Conservation (phyloP, 1,140 invertebrate genomes). For the Bombus ignitus region DNA sequence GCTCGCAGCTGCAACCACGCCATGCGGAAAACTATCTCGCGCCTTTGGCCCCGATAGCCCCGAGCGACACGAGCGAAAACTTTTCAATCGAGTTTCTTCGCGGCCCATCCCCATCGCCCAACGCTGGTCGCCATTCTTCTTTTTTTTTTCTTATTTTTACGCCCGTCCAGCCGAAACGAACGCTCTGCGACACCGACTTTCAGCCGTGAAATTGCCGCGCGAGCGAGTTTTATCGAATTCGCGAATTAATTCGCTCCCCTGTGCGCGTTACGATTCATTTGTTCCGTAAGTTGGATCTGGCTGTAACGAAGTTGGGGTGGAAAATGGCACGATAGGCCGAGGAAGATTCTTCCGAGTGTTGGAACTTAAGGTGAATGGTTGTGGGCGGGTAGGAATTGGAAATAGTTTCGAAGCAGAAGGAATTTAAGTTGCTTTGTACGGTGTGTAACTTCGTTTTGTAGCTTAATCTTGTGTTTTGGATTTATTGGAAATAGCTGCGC, state of each 20-base stretch:
- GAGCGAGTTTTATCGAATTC: conserved; percentile 41
- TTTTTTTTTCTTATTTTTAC: neutral
- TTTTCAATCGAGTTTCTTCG: conserved; percentile 66
- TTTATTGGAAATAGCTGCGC: too few relatives aligned
- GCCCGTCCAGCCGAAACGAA: conserved; percentile 29
- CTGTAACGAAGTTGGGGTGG: neutral
- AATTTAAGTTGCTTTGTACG: too few relatives aligned
- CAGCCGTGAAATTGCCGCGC: conserved; percentile 27
- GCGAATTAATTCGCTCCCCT: conserved; percentile 30
- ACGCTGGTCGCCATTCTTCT: conserved; percentile 13
- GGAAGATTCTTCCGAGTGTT: neutral
- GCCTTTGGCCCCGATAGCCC: conserved; percentile 9
- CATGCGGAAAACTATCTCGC: conserved; percentile 59
- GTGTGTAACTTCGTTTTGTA: too few relatives aligned
- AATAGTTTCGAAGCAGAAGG: neutral
- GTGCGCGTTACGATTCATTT: conserved; percentile 18
- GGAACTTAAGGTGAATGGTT: neutral
- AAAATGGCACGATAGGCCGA: neutral
- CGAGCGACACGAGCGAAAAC: conserved; percentile 50
- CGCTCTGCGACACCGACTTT: conserved; percentile 1
- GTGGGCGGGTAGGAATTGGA: neutral
- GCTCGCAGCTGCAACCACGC: conserved; percentile 44
- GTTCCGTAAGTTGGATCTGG: neutral
- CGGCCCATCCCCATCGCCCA: neutral
- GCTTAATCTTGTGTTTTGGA: too few relatives aligned